Base-by-base conservation (phyloP, 2,888 invertebrate species). In the Agrypnus murinus region DNA sequence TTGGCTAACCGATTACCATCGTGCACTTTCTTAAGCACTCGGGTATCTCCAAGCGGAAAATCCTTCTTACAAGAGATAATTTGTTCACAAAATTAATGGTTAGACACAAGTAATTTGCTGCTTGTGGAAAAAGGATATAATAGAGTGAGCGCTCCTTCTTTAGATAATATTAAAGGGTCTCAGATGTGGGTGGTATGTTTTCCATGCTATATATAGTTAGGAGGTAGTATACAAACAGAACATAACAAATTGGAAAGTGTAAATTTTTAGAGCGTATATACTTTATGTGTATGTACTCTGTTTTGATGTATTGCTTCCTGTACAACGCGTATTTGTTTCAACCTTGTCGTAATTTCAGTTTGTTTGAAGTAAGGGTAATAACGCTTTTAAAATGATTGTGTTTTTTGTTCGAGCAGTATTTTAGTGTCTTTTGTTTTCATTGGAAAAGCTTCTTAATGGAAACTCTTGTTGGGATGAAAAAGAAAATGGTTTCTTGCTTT, bases 71-170 rank as follows among this genome's bases (percentile, higher is more conserved):
- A 46, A 19, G 46, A 46, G 19, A 46, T 46, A 46, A 46, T 46
- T 46, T 46, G 46, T 46, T 19, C 46, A 17, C 17, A 15, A 46
- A 46, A 46, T 46, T 46, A 46, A 46, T 46, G 46, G 46, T 19
- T 46, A 46, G 46, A 46, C 46, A 46, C 46, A 19, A 46, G 46
- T 46, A 46, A 46, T 46, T 46, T 19, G 46, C n/a, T 46, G 46
- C n/a, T 46, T 46, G 46, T 19, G 46, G 46, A 46, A 46, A 46
- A 46, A 46, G 46, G 46, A 9, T 46, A 46, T 19, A 46, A 46
- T 46, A 46, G 17, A 46, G 46, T 46, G 46, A 17, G 2, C 46
- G 46, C 17, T 3, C 5, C 25, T 25, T 25, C n/a, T n/a, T 19
- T 9, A 46, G 19, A 46, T 46, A 46, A 46, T 46, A 10, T 15